These are phyloP conservation scores for Liasis olivaceus DNA, from an alignment of 2,797 vertebrate genomes.

Conservation along the genomic window DNA sequence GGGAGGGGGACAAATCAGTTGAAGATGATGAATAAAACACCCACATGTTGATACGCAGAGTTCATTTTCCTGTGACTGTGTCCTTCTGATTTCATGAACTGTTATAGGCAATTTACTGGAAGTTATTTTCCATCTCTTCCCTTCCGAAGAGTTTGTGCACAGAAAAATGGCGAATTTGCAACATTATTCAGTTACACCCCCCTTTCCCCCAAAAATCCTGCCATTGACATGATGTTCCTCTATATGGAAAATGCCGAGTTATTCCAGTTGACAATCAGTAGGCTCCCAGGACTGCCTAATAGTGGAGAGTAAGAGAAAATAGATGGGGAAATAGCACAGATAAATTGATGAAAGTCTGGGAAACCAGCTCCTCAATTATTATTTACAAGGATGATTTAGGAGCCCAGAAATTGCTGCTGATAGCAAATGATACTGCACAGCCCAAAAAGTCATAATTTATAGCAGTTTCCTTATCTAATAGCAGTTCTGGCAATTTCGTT, in stretches of 20 bases:
- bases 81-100: background rate
- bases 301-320: background rate
- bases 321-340: background rate
- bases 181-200: background rate
- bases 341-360: background rate
- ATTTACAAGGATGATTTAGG: background rate
- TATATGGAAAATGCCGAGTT: background rate
- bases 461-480: background rate
- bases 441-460: background rate
- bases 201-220: background rate
- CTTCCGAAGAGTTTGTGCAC: background rate
- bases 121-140: background rate
- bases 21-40: background rate
- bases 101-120: background rate
- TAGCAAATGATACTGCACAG: background rate
- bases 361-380: background rate
- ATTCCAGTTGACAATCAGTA: background rate
- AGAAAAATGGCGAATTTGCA: background rate
- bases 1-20: background rate
- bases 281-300: background rate
- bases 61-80: background rate
- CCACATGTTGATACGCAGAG: background rate
- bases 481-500: background rate
- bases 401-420: background rate
- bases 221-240: background rate